Evolutionary conservation across 2,113 vertebrate genomes (phyloP).

Genomic region (Phyllopteryx taeniolatus): DNA sequence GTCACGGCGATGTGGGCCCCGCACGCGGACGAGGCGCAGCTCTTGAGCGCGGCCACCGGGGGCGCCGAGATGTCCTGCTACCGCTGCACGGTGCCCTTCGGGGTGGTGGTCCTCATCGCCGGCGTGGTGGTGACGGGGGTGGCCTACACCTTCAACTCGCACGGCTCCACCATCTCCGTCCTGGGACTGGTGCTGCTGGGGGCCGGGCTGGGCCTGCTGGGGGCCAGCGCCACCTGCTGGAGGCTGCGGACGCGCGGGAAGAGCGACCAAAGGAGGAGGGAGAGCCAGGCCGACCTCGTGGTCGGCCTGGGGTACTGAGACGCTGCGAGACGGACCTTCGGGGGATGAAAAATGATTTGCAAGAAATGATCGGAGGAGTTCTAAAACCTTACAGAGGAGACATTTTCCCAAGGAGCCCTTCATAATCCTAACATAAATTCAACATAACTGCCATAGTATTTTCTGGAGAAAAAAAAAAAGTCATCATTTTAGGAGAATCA

Average conservation of each 20-base stretch:
- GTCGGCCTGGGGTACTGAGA: conserved; percentile 76
- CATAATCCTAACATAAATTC: background rate
- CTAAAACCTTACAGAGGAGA: no score
- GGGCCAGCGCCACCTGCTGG: conserved; percentile 87
- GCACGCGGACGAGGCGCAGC: conserved; percentile 85
- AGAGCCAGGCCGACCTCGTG: conserved; percentile 89
- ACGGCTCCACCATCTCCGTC: conserved; percentile 94
- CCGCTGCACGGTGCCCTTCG: conserved; percentile 91
- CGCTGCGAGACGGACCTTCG: background rate
- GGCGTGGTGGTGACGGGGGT: conserved; percentile 89
- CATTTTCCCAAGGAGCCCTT: background rate
- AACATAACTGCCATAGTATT: background rate
- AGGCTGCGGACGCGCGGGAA: conserved; percentile 82
- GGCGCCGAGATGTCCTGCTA: conserved; percentile 94
- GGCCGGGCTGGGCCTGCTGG: conserved; percentile 82
- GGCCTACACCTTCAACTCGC: conserved; percentile 95
- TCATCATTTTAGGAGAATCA: background rate
- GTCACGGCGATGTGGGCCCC: conserved; percentile 69
- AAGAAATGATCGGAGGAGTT: background rate
- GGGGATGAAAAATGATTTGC: background rate
- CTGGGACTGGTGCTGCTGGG: conserved; percentile 89
- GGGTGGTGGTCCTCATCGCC: conserved; percentile 88
- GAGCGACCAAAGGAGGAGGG: conserved; percentile 81
- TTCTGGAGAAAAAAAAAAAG: background rate
- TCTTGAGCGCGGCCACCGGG: conserved; percentile 86